Evolutionary conservation across 1,140 invertebrate genomes (phyloP).

Genomic region (Daktulosphaira vitifoliae): DNA sequence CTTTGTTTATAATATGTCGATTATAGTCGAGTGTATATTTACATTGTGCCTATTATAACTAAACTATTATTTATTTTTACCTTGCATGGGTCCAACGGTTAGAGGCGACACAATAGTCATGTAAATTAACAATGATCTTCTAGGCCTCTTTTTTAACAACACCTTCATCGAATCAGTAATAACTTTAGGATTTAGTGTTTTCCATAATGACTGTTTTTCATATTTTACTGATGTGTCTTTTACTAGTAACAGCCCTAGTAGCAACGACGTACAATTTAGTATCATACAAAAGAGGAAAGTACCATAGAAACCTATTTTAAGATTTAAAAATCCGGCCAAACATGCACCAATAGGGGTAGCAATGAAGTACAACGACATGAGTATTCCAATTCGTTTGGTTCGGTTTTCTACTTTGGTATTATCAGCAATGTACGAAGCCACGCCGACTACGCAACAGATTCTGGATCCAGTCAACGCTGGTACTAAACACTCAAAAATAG

Average conservation of each 20-base stretch:
- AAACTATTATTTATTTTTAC: too few species aligned
- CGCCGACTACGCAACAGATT: constrained; percentile 14
- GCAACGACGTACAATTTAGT: constrained; percentile 4
- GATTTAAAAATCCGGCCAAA: constrained; percentile 19
- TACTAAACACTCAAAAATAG: constrained; percentile 13
- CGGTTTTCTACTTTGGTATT: constrained; percentile 25
- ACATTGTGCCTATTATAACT: too few species aligned
- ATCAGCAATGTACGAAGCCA: constrained; percentile 29
- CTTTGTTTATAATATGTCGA: too few species aligned
- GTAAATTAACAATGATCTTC: constrained; percentile 17
- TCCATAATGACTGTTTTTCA: neutral
- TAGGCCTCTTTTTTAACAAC: constrained; percentile 18
- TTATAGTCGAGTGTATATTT: too few species aligned
- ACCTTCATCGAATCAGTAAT: constrained; percentile 3
- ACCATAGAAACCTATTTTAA: constrained; percentile 23
- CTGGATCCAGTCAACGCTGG: constrained; percentile 20
- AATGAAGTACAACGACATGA: constrained; percentile 28
- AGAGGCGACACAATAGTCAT: constrained; percentile 35
- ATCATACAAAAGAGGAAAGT: constrained; percentile 26
- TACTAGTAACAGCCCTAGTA: neutral
- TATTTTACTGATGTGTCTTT: constrained; percentile 5
- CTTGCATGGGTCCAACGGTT: constrained; percentile 30
- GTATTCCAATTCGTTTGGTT: constrained; percentile 29
- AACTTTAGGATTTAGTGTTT: constrained; percentile 14
- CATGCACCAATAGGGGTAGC: constrained; percentile 29